phyloP scores from a whole-genome alignment of 2,888 invertebrate genomes.

The Blastobasis adustella region DNA sequence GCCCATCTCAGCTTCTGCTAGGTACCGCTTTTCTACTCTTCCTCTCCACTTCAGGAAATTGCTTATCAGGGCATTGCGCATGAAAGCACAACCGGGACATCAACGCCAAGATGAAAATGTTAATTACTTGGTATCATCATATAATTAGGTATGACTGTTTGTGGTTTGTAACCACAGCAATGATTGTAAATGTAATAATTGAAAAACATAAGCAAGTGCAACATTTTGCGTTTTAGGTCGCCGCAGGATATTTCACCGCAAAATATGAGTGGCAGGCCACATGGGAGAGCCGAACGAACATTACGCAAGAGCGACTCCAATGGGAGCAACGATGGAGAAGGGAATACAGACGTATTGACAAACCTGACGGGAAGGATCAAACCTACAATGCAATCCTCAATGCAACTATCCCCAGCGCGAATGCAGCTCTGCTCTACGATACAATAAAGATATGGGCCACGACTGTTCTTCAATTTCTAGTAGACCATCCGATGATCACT shows the following conservation, averaged over 20 bases:
- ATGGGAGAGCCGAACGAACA: slow-evolving; percentile 24
- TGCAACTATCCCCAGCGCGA: slow-evolving; percentile 20
- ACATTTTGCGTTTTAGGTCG: slow-evolving; percentile 8
- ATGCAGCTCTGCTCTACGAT: slow-evolving; percentile 55
- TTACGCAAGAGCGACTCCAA: slow-evolving; percentile 4
- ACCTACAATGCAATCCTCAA: slow-evolving; percentile 5
- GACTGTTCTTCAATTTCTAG: slow-evolving; percentile 21
- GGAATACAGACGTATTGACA: slow-evolving; percentile 11
- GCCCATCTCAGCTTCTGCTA: too few species aligned
- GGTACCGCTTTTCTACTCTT: too few species aligned
- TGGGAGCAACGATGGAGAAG: slow-evolving; percentile 27
- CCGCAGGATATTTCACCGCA: slow-evolving; percentile 36
- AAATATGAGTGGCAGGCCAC: slow-evolving; percentile 37
- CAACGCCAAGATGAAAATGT: too few species aligned
- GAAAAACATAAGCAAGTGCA: too few species aligned
- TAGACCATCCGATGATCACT: slow-evolving; percentile 27
- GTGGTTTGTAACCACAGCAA: too few species aligned
- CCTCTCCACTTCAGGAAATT: too few species aligned
- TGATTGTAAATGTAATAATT: too few species aligned
- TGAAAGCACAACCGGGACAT: too few species aligned
- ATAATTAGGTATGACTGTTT: too few species aligned
- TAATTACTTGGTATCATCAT: too few species aligned
- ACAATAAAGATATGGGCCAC: slow-evolving; percentile 44
- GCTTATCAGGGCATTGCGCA: too few species aligned
- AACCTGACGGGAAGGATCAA: slow-evolving; percentile 4